Evolutionary conservation across 2,797 vertebrate genomes (phyloP).

Genomic region (Thaleichthys pacificus): DNA sequence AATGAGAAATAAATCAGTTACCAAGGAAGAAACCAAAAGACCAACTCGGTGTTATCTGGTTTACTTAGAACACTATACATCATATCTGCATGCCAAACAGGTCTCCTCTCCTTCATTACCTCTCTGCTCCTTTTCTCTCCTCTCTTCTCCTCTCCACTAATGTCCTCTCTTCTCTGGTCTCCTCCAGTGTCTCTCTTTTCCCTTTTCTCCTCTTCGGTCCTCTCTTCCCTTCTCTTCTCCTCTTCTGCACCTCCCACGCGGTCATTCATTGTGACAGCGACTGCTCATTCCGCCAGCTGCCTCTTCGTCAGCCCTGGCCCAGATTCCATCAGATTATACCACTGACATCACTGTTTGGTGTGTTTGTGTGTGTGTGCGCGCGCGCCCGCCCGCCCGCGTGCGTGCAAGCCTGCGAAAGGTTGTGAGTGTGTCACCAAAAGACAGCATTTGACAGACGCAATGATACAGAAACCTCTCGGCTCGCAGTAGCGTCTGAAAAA

Average conservation of each 20-base stretch:
- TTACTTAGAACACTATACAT: too few species aligned
- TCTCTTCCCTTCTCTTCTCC: not conserved
- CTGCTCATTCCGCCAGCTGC: constrained; percentile 58
- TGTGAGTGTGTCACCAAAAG: constrained; percentile 10
- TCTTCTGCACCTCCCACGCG: constrained; percentile 53
- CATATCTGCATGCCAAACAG: too few species aligned
- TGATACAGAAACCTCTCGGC: too few species aligned
- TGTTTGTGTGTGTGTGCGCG: constrained; percentile 19
- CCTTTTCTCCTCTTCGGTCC: not conserved
- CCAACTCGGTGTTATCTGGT: too few species aligned
- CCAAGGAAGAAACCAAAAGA: too few species aligned
- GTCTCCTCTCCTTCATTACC: too few species aligned
- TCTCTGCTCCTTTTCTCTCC: too few species aligned
- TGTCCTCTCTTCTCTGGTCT: not conserved
- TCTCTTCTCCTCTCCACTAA: not conserved
- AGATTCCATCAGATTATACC: constrained; percentile 69
- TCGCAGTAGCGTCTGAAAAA: not conserved
- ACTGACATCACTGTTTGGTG: constrained; percentile 50
- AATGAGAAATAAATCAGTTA: too few species aligned
- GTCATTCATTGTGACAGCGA: constrained; percentile 56
- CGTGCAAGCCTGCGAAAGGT: constrained; percentile 17
- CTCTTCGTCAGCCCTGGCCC: constrained; percentile 64
- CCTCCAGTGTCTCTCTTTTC: not conserved
- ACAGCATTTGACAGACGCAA: not conserved
- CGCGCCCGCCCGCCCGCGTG: not conserved